phyloP scores from a whole-genome alignment of 2,113 vertebrate genomes.

The Picathartes gymnocephalus region DNA sequence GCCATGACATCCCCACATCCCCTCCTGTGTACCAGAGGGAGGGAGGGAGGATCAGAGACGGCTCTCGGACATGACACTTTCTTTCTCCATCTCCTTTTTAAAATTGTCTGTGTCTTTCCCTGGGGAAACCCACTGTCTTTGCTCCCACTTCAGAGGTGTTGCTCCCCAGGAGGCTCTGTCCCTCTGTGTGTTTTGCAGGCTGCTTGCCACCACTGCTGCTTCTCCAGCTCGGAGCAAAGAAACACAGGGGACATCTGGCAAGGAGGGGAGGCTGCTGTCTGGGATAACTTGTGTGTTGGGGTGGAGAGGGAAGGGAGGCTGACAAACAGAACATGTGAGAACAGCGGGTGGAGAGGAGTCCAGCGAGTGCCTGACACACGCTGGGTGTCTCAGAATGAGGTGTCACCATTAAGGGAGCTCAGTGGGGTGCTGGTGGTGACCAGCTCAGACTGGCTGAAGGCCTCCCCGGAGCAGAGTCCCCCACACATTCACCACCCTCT shows the following conservation, averaged over 20 bases:
- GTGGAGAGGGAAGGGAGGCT: not conserved
- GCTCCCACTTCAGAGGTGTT: not conserved
- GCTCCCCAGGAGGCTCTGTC: not conserved
- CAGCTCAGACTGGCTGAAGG: not conserved
- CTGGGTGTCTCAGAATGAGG: not conserved
- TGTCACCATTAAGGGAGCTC: not conserved
- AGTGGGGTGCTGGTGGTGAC: not conserved
- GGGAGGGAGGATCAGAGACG: not conserved
- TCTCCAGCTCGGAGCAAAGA: not conserved
- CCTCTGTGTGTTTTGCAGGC: not conserved
- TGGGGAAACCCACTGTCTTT: not conserved
- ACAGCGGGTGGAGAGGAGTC: not conserved
- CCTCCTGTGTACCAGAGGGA: not conserved
- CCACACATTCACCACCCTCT: not conserved
- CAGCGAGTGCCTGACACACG: not conserved
- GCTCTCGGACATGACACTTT: accelerated
- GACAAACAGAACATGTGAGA: not conserved
- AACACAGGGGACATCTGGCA: not conserved
- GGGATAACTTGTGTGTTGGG: not conserved
- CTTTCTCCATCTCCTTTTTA: not conserved
- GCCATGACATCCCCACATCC: not conserved
- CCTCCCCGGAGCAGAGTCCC: not conserved
- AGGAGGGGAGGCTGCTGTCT: not conserved
- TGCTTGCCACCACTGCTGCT: not conserved
- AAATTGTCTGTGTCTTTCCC: not conserved